Evolutionary conservation across 2,888 invertebrate genomes (phyloP).

Genomic region (Oeneis ivallda): DNA sequence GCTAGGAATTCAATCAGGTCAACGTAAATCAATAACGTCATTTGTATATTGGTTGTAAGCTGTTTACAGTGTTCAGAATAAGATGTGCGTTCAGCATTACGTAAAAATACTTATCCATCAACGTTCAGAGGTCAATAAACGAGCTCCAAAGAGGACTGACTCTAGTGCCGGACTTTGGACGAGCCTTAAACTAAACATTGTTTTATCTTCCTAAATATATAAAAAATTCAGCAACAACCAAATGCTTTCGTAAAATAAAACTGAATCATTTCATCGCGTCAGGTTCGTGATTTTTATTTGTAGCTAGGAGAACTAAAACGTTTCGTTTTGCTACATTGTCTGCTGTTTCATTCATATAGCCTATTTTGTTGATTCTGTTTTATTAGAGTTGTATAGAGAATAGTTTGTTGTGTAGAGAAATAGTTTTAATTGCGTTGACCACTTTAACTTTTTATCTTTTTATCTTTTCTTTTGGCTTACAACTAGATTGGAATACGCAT

Average conservation of each 20-base stretch:
- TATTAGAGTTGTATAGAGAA: background rate
- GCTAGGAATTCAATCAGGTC: background rate
- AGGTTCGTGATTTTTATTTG: conserved; percentile 52
- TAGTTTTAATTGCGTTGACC: no score
- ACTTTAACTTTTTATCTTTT: no score
- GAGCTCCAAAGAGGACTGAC: conserved; percentile 39
- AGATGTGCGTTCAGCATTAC: background rate
- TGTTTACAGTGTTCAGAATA: background rate
- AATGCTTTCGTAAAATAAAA: conserved; percentile 65
- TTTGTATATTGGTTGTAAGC: background rate
- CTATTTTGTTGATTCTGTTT: background rate
- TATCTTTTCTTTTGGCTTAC: no score
- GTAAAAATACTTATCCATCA: conserved; percentile 1
- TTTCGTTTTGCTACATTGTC: conserved; percentile 55
- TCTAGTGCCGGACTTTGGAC: conserved; percentile 45
- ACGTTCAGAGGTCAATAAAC: conserved; percentile 42
- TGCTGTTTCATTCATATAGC: conserved; percentile 56
- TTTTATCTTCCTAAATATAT: conserved; percentile 58
- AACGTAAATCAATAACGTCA: background rate
- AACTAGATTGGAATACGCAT: no score
- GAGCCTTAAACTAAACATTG: conserved; percentile 60
- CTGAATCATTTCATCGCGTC: conserved; percentile 55
- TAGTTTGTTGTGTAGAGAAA: no score
- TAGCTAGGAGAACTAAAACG: conserved; percentile 53
- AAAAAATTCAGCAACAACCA: conserved; percentile 57